Evolutionary conservation across 2,797 vertebrate species (phyloP).

Genomic region (Rhinichthys osculus): DNA sequence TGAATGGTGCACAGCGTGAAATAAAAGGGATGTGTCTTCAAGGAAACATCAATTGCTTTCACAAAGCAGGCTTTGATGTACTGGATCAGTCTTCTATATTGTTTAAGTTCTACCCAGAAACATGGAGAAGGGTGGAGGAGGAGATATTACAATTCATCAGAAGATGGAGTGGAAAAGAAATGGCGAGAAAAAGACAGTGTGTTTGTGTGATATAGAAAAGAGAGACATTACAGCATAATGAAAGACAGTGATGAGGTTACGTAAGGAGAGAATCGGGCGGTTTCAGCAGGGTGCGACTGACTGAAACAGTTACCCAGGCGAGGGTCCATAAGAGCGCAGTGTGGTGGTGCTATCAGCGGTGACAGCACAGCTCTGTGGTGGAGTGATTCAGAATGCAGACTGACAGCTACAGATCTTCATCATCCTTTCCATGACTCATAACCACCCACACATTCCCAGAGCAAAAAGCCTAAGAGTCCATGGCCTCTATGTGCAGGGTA

Average conservation of each 20-base stretch:
- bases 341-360: constrained; percentile 49
- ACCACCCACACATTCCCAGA: constrained; percentile 42
- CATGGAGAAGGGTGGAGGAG: not conserved
- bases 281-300: not conserved
- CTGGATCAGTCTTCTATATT: constrained; percentile 12
- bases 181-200: not conserved
- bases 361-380: constrained; percentile 7
- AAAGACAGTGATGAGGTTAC: constrained; percentile 22
- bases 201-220: not conserved
- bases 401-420: constrained; percentile 57
- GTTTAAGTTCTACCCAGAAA: constrained; percentile 19
- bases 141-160: constrained; percentile 1
- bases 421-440: constrained; percentile 51
- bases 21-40: constrained; percentile 19
- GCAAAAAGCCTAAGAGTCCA: not conserved
- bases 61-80: constrained; percentile 38
- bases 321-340: constrained; percentile 21
- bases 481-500: not conserved
- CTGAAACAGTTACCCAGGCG: constrained; percentile 22
- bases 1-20: constrained; percentile 11
- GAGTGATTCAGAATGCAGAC: constrained; percentile 55
- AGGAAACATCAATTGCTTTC: constrained; percentile 40
- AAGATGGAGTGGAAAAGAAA: constrained; percentile 20
- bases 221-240: not conserved
- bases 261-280: constrained; percentile 24